A percentile compares a stretch with the other conserved stretches of the same genome.
Evolutionary conservation across 2,797 vertebrate species (phyloP).

Genomic region (Eupleurogrammus muticus): DNA sequence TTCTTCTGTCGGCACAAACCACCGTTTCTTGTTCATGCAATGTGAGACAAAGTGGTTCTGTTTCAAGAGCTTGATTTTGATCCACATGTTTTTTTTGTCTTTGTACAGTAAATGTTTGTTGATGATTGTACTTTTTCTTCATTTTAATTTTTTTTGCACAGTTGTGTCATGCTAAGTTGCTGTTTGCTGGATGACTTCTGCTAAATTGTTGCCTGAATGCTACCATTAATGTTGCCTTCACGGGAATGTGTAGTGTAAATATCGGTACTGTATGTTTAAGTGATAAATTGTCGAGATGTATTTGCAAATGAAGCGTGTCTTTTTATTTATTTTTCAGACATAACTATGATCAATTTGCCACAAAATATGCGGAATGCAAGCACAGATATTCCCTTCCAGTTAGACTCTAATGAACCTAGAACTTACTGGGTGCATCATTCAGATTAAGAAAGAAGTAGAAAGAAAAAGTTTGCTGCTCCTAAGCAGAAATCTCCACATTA

Average conservation of each 20-base stretch:
- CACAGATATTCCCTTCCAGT: background rate
- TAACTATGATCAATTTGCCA: background rate
- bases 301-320: constrained; percentile 48
- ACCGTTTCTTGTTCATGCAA: constrained; percentile 78
- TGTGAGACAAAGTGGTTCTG: constrained; percentile 91
- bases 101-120: constrained; percentile 79
- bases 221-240: constrained; percentile 63
- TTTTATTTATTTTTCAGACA: background rate
- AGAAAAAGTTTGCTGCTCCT: background rate
- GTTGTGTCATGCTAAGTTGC: constrained; percentile 67
- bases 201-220: constrained; percentile 62
- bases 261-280: constrained; percentile 66
- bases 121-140: constrained; percentile 80
- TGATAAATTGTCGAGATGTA: constrained; percentile 81
- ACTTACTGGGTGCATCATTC: background rate
- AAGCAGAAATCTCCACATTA: constrained; percentile 6
- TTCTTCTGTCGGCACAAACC: constrained; percentile 54
- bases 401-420: background rate
- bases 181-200: constrained; percentile 66
- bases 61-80: constrained; percentile 93
- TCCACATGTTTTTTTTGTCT: constrained; percentile 75
- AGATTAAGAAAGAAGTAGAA: background rate
- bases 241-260: constrained; percentile 70
- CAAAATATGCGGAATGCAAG: background rate
- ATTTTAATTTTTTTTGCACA: constrained; percentile 77